Evolutionary conservation across 2,888 invertebrate genomes (phyloP).

Genomic region (Chesias legatella): DNA sequence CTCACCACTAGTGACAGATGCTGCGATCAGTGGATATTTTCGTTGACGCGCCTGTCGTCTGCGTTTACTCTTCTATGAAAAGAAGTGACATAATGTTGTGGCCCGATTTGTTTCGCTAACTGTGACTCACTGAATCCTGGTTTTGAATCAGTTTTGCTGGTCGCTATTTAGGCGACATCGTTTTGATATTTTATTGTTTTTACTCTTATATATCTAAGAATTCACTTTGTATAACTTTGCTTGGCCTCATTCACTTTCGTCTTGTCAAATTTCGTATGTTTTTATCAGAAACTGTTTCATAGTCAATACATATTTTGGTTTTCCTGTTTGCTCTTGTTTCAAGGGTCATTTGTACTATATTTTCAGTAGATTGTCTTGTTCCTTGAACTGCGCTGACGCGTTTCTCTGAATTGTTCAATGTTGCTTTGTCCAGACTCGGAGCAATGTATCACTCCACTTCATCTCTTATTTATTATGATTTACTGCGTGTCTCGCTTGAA

Average conservation of each 20-base stretch:
- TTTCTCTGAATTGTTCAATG: slow-evolving; percentile 23
- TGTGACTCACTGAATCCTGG: slow-evolving; percentile 27
- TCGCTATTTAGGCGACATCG: slow-evolving; percentile 1
- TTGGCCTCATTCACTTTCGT: too few relatives aligned
- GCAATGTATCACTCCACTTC: slow-evolving; percentile 33
- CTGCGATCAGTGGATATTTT: slow-evolving; percentile 27
- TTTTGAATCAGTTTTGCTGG: slow-evolving; percentile 17
- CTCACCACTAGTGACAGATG: slow-evolving; percentile 13
- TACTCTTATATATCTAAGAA: too few relatives aligned
- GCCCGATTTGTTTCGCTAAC: slow-evolving; percentile 20
- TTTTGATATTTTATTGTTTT: too few relatives aligned
- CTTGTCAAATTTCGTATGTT: too few relatives aligned
- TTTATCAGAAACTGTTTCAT: too few relatives aligned
- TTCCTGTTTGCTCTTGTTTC: too few relatives aligned
- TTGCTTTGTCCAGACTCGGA: slow-evolving; percentile 14
- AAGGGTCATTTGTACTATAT: not conserved
- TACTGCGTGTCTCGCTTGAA: slow-evolving; percentile 24
- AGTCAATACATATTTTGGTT: too few relatives aligned
- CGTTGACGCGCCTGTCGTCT: slow-evolving; percentile 36
- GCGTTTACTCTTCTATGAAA: slow-evolving; percentile 31
- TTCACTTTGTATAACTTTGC: too few relatives aligned
- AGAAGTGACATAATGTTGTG: slow-evolving; percentile 31
- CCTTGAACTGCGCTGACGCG: slow-evolving; percentile 14
- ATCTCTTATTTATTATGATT: slow-evolving; percentile 37
- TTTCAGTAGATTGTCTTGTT: slow-evolving; percentile 9